phyloP scores from a whole-genome alignment of 2,888 invertebrate species.

The Torymus aiolomorphi region DNA sequence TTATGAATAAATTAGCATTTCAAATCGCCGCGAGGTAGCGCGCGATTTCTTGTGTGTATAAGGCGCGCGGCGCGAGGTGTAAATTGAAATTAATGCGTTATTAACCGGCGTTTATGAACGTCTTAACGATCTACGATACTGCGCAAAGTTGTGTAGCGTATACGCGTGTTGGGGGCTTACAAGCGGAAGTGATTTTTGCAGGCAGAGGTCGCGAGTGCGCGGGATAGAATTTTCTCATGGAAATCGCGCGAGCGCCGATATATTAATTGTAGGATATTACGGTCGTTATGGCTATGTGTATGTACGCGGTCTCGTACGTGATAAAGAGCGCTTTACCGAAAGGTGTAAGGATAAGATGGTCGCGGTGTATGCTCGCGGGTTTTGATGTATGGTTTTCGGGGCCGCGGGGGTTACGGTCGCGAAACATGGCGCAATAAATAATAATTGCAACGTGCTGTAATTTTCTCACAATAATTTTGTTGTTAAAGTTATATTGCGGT shows the following conservation, averaged over 20 bases:
- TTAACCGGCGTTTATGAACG: conserved; percentile 57
- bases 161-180: conserved; percentile 2
- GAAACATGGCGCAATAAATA: too few relatives aligned
- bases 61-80: conserved; percentile 41
- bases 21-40: conserved; percentile 4
- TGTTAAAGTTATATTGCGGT: too few relatives aligned
- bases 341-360: too few relatives aligned
- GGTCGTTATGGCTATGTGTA: neutral
- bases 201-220: conserved; percentile 37
- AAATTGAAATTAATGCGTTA: conserved; percentile 58
- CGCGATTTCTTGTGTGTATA: neutral
- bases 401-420: neutral
- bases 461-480: too few relatives aligned
- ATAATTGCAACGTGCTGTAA: too few relatives aligned
- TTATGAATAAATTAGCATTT: conserved; percentile 56
- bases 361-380: too few relatives aligned
- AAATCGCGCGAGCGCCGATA: conserved; percentile 21
- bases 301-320: too few relatives aligned
- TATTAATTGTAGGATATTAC: conserved; percentile 29
- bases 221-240: conserved; percentile 45
- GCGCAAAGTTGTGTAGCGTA: conserved; percentile 35
- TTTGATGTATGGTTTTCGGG: too few relatives aligned
- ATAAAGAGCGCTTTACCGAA: too few relatives aligned
- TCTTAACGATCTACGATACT: conserved; percentile 45
- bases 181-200: conserved; percentile 52